Conservation (phyloP, 2,888 invertebrate genomes). For the Xestia rhomboidea region DNA sequence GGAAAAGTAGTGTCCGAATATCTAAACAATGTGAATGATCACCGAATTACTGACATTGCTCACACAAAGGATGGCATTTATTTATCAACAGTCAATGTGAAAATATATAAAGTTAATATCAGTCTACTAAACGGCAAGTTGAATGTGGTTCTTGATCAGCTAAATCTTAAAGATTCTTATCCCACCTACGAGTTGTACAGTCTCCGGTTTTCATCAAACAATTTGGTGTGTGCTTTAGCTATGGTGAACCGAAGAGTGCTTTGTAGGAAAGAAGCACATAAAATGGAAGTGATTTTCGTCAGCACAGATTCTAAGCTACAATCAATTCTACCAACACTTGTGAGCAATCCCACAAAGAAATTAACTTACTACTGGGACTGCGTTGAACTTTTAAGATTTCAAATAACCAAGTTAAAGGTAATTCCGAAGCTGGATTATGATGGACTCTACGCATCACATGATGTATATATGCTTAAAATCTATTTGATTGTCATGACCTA, state of each 20-base stretch:
- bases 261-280: constrained; percentile 75
- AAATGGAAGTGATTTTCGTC: constrained; percentile 77
- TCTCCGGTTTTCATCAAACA: constrained; percentile 76
- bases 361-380: constrained; percentile 81
- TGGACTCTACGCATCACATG: constrained; percentile 70
- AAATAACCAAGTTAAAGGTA: constrained; percentile 76
- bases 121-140: constrained; percentile 60
- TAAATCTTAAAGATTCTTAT: constrained; percentile 74
- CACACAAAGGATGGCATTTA: constrained; percentile 69
- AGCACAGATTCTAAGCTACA: constrained; percentile 67
- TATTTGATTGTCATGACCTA: constrained; percentile 77
- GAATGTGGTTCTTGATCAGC: constrained; percentile 62
- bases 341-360: constrained; percentile 77
- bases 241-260: constrained; percentile 76
- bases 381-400: constrained; percentile 80
- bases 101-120: constrained; percentile 76
- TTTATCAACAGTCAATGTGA: constrained; percentile 77
- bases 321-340: constrained; percentile 68
- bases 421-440: constrained; percentile 76
- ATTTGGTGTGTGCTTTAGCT: constrained; percentile 73
- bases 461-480: constrained; percentile 81
- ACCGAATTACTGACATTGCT: constrained; percentile 77
- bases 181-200: constrained; percentile 75
- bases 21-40: constrained; percentile 81
- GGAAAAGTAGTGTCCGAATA: constrained; percentile 74